Base-by-base conservation (phyloP, 2,797 vertebrate genomes). In the Darevskia nairensis region DNA sequence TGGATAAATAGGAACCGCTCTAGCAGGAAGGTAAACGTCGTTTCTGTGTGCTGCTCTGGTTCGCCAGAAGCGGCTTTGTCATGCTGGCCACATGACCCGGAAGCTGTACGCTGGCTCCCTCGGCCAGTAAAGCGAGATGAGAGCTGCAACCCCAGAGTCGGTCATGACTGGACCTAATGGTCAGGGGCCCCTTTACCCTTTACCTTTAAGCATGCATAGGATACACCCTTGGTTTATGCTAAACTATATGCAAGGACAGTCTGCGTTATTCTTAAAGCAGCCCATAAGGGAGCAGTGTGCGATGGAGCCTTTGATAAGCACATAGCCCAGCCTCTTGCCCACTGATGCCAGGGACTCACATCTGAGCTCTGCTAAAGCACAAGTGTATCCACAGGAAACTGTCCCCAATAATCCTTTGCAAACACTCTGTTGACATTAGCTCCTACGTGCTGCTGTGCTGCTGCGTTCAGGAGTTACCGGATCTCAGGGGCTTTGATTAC, bases 171-270 rank as follows among this genome's bases (percentile, higher is more conserved):
- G 39, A 39, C 39, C 39, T 39, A 39, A 39, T 39, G 39, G 39
- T 39, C 39, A 39, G 39, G 3, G 39, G 39, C 3, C 39, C 39
- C 39, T 39, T 39, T 39, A 39, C 39, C 39, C 39, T 39, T 39
- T 39, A 39, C 39, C 39, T 39, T 39, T 39, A 39, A 39, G 8
- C 10, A 39, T 75, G 32, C 15, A n/a, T 64, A 44, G 71, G 29
- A 76, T 69, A 32, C 32, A 39, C 25, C 3, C 8, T 80, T 50
- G 68, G 46, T 66, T 76, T 29, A 41, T 88, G 89, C 76, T 84
- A 85, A 88, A 84, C 92, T 88, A 86, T 94, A 88, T 91, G 90
- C 94, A 92, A 93, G 91, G 89, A 94, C 35, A 1, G 19, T 7
- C 15, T 19, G 17, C 39, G 44, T 7, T 44, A 39, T 8, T 19